phyloP scores from a whole-genome alignment of 2,113 vertebrate genomes.

The Carassius auratus region DNA sequence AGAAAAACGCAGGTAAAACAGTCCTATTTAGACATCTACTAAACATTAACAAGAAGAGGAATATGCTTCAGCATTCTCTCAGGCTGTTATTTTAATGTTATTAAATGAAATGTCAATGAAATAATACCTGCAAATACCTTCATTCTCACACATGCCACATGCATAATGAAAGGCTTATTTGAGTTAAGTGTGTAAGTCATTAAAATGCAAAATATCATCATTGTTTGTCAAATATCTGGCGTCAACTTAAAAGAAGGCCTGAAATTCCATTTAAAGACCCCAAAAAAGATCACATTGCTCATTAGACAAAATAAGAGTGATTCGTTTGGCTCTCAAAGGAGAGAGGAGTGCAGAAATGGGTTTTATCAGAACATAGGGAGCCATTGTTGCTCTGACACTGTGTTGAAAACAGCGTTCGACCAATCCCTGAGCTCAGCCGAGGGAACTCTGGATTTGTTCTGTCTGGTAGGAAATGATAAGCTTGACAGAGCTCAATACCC shows the following conservation, averaged over 20 bases:
- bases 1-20: neutral
- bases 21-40: too few species aligned
- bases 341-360: slow-evolving; percentile 10
- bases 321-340: slow-evolving; percentile 12
- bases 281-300: neutral
- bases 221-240: neutral
- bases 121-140: too few species aligned
- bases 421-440: slow-evolving; percentile 32
- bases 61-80: too few species aligned
- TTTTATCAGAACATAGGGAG: slow-evolving; percentile 30
- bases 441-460: slow-evolving; percentile 33
- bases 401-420: slow-evolving; percentile 22
- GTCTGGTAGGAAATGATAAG: slow-evolving; percentile 38
- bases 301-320: slow-evolving; percentile 4
- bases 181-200: neutral
- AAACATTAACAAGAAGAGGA: too few species aligned
- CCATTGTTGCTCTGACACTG: slow-evolving; percentile 28
- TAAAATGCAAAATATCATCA: neutral
- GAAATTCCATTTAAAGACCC: neutral
- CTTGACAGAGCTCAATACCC: slow-evolving; percentile 34
- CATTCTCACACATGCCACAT: too few species aligned
- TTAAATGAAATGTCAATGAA: too few species aligned
- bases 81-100: too few species aligned
- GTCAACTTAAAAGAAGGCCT: neutral
- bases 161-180: too few species aligned